These are phyloP conservation scores for Idaea aversata DNA, from an alignment of 2,888 invertebrate species.

Conservation along the genomic window DNA sequence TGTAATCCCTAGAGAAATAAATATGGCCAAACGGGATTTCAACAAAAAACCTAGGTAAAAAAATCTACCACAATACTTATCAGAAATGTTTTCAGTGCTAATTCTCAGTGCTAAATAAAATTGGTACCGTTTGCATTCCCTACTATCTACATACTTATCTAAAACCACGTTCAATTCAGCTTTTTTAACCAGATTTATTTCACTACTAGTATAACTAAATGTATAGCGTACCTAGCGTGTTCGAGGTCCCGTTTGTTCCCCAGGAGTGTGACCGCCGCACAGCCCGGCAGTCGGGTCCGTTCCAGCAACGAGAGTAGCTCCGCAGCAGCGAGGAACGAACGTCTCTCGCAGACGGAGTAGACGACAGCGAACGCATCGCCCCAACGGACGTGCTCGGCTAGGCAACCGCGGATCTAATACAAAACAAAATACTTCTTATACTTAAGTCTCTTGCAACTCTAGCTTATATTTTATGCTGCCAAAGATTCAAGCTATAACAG, in stretches of 20 bases:
- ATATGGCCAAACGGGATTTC: too few relatives aligned
- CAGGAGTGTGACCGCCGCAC: constrained; percentile 86
- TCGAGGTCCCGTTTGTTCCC: constrained; percentile 92
- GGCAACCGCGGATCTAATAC: constrained; percentile 84
- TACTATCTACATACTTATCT: too few relatives aligned
- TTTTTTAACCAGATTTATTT: neutral
- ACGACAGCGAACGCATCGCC: constrained; percentile 91
- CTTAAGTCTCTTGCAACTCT: too few relatives aligned
- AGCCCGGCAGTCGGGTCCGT: constrained; percentile 86
- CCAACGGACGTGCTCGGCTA: constrained; percentile 89
- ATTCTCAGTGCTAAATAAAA: too few relatives aligned
- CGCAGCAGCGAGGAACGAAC: constrained; percentile 83
- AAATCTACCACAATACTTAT: too few relatives aligned
- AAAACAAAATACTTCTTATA: constrained; percentile 20
- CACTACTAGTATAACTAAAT: neutral
- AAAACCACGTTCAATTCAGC: too few relatives aligned
- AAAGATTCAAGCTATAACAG: too few relatives aligned
- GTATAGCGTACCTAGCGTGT: constrained; percentile 83
- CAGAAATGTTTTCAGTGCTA: too few relatives aligned
- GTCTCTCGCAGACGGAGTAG: constrained; percentile 84
- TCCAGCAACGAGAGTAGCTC: constrained; percentile 86
- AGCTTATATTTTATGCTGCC: too few relatives aligned
- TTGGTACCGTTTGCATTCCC: too few relatives aligned
- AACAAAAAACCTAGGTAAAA: too few relatives aligned
- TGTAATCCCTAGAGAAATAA: too few relatives aligned